Conservation (phyloP, 2,113 vertebrate genomes). For the Cavia porcellus region DNA sequence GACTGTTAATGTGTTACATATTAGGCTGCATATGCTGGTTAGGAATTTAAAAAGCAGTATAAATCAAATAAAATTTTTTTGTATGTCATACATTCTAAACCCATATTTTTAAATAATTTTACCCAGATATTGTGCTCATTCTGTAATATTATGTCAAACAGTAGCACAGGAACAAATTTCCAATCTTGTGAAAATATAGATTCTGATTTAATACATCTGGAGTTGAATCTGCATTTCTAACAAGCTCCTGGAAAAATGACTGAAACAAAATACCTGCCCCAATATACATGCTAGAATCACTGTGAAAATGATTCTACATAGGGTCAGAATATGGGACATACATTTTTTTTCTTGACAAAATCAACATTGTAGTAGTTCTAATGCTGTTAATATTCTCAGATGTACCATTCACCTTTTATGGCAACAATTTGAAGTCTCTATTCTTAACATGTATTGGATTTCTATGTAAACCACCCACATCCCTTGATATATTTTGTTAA, state of each 20-base stretch:
- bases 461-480: not conserved
- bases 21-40: not conserved
- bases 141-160: not conserved
- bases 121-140: not conserved
- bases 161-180: not conserved
- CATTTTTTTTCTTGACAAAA: not conserved
- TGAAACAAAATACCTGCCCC: not conserved
- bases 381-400: not conserved
- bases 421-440: not conserved
- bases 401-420: not conserved
- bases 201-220: not conserved
- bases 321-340: accelerated
- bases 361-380: not conserved
- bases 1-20: not conserved
- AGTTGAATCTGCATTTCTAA: not conserved
- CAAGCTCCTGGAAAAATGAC: not conserved
- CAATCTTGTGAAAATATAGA: not conserved
- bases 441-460: not conserved
- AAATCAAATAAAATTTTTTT: not conserved
- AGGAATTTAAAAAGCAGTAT: not conserved
- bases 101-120: not conserved
- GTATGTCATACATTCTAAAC: not conserved
- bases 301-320: not conserved
- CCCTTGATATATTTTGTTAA: not conserved
- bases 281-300: accelerated